Evolutionary conservation across 2,113 vertebrate species (phyloP), one percentile per base, ranked within the genome.

Genomic region (Chloropsis cyanopogon): DNA sequence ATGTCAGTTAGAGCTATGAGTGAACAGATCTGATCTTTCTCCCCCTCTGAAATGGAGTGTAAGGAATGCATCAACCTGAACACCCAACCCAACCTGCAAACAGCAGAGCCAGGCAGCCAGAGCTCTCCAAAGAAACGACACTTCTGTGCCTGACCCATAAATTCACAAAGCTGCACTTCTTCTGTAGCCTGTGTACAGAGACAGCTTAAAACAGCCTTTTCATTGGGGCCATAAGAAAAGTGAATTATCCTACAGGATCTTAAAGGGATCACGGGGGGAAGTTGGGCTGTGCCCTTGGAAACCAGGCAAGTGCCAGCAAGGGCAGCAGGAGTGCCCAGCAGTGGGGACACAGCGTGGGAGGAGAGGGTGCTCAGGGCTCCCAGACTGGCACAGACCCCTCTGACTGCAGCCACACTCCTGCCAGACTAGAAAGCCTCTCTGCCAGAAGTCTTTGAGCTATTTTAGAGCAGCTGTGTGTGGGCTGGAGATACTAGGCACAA

Each of bases 401-500:
- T 16, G 50, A 78, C 39, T 56, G 75, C 50, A 63, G n/a, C 0
- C 41, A 47, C 4, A 12, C 49, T 70, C 24, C 81, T 73, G 68
- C 52, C 41, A 77, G 52, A 26, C 77, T 18, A 8, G 1, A 12
- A n/a, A 59, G n/a, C 41, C 50, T 39, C 16, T 1, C 0, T 10
- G 35, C 39, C 26, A 61, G 29, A 24, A 73, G 66, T 52, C 53
- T 52, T 19, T 39, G 24, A 76, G 59, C 33, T 77, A 8, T 35
- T 80, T 52, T 3, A 70, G 33, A 85, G 66, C 93, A 96, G 60
- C 68, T 77, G 41, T 91, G 53, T 59, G 80, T 63, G 71, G 95
- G 91, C 49, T 95, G 89, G 7, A 90, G 82, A 85, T 31, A 53
- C 80, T 59, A 93, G 93, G 60, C 82, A 96, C 88, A 95, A 92